These are phyloP conservation scores for Smutsia gigantea DNA, from an alignment of 2,797 vertebrate genomes.

Conservation along the genomic window DNA sequence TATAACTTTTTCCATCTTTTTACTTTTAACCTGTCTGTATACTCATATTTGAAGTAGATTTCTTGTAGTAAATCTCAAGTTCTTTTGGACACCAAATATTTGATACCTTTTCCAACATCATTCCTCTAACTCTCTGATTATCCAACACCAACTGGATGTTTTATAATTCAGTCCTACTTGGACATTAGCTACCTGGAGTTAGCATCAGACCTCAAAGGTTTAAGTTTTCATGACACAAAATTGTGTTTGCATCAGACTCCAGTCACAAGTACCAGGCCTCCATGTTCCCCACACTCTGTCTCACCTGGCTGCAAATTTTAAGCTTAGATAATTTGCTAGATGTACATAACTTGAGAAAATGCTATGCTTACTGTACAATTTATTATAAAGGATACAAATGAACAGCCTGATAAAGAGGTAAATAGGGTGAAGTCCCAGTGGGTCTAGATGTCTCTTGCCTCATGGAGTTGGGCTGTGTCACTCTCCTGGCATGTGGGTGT, in stretches of 20 bases:
- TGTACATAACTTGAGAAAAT: background rate
- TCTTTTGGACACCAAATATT: background rate
- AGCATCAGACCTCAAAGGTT: background rate
- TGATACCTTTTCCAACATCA: background rate
- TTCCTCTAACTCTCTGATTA: background rate
- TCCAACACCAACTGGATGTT: background rate
- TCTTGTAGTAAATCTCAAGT: background rate
- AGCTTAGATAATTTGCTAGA: background rate
- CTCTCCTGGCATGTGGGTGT: background rate
- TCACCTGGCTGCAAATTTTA: background rate
- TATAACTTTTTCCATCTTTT: background rate
- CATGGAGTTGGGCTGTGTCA: background rate
- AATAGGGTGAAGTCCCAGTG: background rate
- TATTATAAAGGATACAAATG: background rate
- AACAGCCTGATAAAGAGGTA: background rate
- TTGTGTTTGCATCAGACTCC: background rate
- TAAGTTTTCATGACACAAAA: background rate
- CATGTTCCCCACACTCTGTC: background rate
- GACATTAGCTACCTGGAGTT: background rate
- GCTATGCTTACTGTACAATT: background rate
- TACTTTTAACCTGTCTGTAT: background rate
- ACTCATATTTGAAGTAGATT: background rate
- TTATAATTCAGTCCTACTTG: background rate
- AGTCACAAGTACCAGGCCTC: background rate
- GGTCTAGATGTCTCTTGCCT: background rate